Percentiles rank a stretch among this genome's conserved stretches.
Evolutionary conservation across 2,888 invertebrate genomes (phyloP).

Genomic region (Polydesmus complanatus): DNA sequence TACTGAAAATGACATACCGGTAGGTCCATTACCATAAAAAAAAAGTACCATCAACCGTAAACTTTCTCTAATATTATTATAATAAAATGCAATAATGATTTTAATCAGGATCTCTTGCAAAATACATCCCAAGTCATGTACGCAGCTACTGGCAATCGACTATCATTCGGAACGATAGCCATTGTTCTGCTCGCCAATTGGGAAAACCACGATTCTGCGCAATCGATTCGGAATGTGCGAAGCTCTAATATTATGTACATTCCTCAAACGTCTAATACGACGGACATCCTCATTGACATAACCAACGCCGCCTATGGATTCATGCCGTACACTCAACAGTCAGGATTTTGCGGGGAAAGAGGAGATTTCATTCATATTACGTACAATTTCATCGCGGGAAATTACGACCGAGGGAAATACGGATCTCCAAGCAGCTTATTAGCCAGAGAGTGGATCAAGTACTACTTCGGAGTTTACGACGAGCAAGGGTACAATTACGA

Average conservation of each 20-base stretch:
- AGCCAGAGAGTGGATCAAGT: neutral
- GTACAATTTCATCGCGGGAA: neutral
- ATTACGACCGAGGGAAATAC: neutral
- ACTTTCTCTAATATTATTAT: neutral
- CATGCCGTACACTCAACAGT: slow-evolving; percentile 45
- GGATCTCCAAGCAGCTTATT: slow-evolving; percentile 1
- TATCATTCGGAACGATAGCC: slow-evolving; percentile 4
- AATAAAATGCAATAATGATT: no score
- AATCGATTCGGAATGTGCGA: neutral
- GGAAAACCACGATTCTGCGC: no score
- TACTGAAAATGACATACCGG: no score
- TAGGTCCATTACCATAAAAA: no score
- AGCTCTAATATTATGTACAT: neutral
- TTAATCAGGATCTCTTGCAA: neutral
- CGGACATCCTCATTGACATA: slow-evolving; percentile 40
- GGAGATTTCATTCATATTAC: slow-evolving; percentile 45
- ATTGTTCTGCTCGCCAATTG: slow-evolving; percentile 3
- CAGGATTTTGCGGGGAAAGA: slow-evolving; percentile 42
- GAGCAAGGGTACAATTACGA: neutral
- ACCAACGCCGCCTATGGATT: slow-evolving; percentile 39
- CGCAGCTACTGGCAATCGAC: slow-evolving; percentile 8
- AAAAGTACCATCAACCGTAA: no score
- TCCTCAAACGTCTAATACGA: slow-evolving; percentile 23
- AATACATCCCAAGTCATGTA: slow-evolving; percentile 4
- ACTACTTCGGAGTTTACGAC: neutral